A percentile compares a stretch with the other conserved stretches of the same genome.
These are phyloP conservation scores for Epizoanthus ramosus DNA, from an alignment of 92 coral and sea anemone species.

Conservation along the genomic window DNA sequence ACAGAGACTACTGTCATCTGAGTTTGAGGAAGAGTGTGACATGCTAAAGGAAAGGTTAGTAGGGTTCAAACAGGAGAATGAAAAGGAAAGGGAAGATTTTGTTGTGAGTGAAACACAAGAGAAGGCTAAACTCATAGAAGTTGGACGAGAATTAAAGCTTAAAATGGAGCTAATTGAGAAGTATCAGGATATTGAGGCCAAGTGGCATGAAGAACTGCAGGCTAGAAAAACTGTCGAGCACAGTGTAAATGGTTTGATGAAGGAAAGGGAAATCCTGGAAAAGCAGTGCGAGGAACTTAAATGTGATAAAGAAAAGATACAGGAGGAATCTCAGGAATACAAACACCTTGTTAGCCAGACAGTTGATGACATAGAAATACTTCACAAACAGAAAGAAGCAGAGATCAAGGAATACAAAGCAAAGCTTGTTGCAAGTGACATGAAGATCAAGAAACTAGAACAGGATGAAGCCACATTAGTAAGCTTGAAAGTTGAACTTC, in stretches of 20 bases:
- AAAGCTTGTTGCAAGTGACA: conserved; percentile 20
- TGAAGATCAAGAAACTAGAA: conserved; percentile 43
- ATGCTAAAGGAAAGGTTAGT: conserved; percentile 63
- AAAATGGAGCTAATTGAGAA: conserved; percentile 41
- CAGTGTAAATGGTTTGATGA: conserved; percentile 5
- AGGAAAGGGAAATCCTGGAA: conserved; percentile 29
- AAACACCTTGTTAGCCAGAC: conserved; percentile 29
- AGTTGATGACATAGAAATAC: conserved; percentile 44
- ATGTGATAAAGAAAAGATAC: conserved; percentile 4
- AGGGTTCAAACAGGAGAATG: conserved; percentile 57
- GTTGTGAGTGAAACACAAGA: conserved; percentile 64
- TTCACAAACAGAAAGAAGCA: conserved; percentile 16
- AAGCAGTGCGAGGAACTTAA: conserved; percentile 15
- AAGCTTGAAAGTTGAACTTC: conserved; percentile 62
- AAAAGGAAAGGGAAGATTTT: conserved; percentile 62
- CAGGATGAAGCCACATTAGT: conserved; percentile 63
- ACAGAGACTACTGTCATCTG: conserved; percentile 48
- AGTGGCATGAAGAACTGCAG: conserved; percentile 6
- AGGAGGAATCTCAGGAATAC: conserved; percentile 40
- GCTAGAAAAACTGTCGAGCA: background rate
- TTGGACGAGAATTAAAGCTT: conserved; percentile 42
- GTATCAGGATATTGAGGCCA: conserved; percentile 3
- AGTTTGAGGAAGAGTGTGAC: conserved; percentile 66
- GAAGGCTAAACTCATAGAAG: conserved; percentile 61
- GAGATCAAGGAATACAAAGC: conserved; percentile 35